Conservation (phyloP, 2,888 invertebrate species). For the Macrosiphum euphorbiae region DNA sequence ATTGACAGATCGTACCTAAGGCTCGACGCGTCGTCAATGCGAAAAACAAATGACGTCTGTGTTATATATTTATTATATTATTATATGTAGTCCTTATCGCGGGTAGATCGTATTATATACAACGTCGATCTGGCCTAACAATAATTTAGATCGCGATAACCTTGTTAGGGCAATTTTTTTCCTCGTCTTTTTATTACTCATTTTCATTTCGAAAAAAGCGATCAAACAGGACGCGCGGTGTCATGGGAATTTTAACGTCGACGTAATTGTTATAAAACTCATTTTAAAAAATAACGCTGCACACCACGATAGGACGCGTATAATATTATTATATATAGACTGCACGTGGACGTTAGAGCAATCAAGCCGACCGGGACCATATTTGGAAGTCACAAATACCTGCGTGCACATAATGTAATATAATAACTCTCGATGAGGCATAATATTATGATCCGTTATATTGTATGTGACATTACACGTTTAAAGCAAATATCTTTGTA, state of each 20-base stretch:
- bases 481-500: too few species aligned
- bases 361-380: constrained; percentile 11
- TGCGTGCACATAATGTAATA: background rate
- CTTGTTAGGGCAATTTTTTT: constrained; percentile 6
- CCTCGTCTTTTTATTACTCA: background rate
- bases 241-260: constrained; percentile 34
- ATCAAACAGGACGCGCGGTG: background rate
- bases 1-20: background rate
- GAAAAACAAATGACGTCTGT: background rate
- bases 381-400: constrained; percentile 34
- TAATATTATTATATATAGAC: background rate
- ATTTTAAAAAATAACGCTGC: background rate
- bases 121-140: constrained; percentile 5
- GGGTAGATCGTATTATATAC: background rate
- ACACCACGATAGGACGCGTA: background rate
- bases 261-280: background rate
- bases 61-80: background rate
- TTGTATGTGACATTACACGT: background rate
- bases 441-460: background rate
- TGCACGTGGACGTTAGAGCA: background rate
- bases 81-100: background rate
- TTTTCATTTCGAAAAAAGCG: background rate
- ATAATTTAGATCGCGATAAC: constrained; percentile 6
- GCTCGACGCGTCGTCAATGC: background rate
- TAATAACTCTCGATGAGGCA: background rate